Conservation (phyloP, 2,113 vertebrate species). For the Melospiza georgiana region DNA sequence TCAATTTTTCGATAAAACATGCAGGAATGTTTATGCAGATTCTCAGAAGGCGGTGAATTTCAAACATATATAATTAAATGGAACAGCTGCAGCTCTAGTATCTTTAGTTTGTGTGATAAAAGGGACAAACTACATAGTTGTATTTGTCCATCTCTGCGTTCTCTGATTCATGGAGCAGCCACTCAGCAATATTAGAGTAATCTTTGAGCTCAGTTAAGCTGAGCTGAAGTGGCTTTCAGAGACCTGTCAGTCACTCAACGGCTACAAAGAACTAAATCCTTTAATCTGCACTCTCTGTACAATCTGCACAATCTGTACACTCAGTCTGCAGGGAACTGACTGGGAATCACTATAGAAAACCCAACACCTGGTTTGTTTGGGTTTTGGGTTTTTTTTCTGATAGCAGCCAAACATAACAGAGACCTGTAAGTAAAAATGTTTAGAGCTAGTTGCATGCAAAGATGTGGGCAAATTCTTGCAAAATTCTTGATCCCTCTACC, state of each 20-base stretch:
- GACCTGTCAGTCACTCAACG: background rate
- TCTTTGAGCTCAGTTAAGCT: background rate
- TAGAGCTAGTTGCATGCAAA: background rate
- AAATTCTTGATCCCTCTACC: background rate
- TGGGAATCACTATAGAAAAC: background rate
- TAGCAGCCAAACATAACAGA: background rate
- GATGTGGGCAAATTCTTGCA: background rate
- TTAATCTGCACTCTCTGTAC: background rate
- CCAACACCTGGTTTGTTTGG: rapidly evolving
- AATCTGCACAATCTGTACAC: background rate
- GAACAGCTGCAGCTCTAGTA: background rate
- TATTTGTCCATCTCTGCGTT: background rate
- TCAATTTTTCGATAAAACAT: background rate
- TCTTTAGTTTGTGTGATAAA: background rate
- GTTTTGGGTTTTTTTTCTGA: background rate
- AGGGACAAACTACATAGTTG: background rate
- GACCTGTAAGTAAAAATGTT: background rate
- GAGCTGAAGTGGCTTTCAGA: background rate
- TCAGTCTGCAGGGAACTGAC: background rate
- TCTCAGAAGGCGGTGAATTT: background rate
- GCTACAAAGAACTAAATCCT: background rate
- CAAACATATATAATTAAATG: background rate
- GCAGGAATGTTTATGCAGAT: background rate
- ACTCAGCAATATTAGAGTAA: background rate
- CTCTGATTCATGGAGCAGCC: background rate